These are phyloP conservation scores for Crotalus horridus DNA, from an alignment of 2,113 vertebrate genomes.

Conservation along the genomic window DNA sequence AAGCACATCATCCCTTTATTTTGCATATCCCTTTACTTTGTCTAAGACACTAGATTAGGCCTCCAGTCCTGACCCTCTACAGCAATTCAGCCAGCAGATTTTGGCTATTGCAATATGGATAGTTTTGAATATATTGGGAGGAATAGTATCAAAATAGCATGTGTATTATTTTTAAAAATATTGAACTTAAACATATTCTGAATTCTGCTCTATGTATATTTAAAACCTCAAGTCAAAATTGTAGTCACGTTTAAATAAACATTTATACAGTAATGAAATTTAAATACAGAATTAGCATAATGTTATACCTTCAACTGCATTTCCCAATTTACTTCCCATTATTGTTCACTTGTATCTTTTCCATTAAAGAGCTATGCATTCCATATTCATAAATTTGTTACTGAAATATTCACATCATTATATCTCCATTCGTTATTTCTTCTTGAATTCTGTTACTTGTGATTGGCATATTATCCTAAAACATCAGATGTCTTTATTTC, in stretches of 20 bases:
- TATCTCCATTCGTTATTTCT: not conserved
- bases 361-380: not conserved
- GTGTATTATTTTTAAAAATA: not conserved
- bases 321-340: not conserved
- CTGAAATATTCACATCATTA: conserved; percentile 9
- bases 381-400: not conserved
- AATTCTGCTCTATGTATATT: not conserved
- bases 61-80: not conserved
- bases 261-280: not conserved
- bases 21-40: not conserved
- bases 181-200: not conserved
- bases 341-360: not conserved
- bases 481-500: conserved; percentile 6
- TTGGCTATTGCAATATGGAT: not conserved
- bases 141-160: not conserved
- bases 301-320: not conserved
- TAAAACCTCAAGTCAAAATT: not conserved
- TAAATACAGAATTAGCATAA: not conserved
- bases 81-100: not conserved
- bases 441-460: conserved; percentile 4
- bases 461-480: conserved; percentile 9
- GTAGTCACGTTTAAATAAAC: not conserved
- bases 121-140: not conserved
- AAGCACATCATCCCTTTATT: not conserved
- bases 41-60: not conserved